phyloP scores from a whole-genome alignment of 2,888 invertebrate genomes.

The Ephialtes manifestator region DNA sequence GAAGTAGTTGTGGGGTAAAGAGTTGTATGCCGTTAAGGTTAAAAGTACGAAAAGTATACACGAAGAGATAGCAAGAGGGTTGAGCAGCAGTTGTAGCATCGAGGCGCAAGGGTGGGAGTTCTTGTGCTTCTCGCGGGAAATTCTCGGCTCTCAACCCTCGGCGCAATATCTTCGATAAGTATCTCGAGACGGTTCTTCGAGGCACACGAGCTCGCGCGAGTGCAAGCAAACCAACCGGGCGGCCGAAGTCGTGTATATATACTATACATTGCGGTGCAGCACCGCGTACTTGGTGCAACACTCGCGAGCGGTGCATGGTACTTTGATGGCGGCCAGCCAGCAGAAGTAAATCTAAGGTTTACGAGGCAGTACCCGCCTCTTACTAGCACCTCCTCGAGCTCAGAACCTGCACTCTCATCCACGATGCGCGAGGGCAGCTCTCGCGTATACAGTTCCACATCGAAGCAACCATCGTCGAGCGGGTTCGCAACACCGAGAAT shows the following conservation, averaged over 20 bases:
- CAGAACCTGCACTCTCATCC: constrained; percentile 69
- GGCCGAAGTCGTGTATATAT: constrained; percentile 34
- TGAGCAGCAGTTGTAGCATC: neutral
- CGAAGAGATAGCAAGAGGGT: constrained; percentile 19
- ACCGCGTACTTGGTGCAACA: constrained; percentile 29
- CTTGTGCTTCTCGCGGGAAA: constrained; percentile 62
- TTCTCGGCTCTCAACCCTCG: constrained; percentile 66
- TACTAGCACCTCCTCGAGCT: constrained; percentile 86
- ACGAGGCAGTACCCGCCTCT: constrained; percentile 86
- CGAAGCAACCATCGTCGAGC: constrained; percentile 39
- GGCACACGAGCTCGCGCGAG: constrained; percentile 68
- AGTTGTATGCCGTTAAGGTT: constrained; percentile 3
- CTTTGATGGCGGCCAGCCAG: constrained; percentile 85
- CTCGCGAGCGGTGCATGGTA: constrained; percentile 73
- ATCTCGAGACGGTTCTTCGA: constrained; percentile 82
- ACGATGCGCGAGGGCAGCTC: constrained; percentile 29
- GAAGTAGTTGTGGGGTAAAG: constrained; percentile 6
- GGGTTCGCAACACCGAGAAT: constrained; percentile 32
- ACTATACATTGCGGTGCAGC: constrained; percentile 53
- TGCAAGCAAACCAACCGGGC: constrained; percentile 27
- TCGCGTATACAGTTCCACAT: constrained; percentile 56
- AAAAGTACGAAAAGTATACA: constrained; percentile 37
- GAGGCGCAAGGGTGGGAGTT: constrained; percentile 28
- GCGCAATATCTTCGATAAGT: constrained; percentile 83
- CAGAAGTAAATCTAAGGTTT: constrained; percentile 86